Evolutionary conservation across 1,140 invertebrate genomes (phyloP).

Genomic region (Plodia interpunctella): DNA sequence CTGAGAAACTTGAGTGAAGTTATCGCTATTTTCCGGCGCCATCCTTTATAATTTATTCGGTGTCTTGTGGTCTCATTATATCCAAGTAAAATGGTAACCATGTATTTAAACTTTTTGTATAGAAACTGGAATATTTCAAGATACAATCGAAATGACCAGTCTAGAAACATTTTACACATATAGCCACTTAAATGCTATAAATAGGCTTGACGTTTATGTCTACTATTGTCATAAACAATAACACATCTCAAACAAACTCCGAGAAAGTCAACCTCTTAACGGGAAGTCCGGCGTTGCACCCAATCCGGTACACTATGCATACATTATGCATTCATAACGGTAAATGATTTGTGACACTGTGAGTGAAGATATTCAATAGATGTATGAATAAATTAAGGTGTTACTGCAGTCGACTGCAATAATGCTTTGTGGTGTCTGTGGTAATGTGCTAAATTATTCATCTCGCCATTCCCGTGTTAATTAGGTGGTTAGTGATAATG

Average conservation of each 20-base stretch:
- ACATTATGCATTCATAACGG: slow-evolving; percentile 1
- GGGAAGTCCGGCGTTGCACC: not conserved
- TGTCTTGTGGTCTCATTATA: no score
- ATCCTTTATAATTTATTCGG: no score
- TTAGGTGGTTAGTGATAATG: no score
- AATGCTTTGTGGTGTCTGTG: not conserved
- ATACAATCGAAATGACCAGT: no score
- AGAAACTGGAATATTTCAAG: no score
- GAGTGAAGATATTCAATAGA: not conserved
- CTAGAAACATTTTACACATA: no score
- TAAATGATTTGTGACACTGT: not conserved
- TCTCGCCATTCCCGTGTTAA: not conserved
- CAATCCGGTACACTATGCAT: not conserved
- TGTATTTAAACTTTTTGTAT: no score
- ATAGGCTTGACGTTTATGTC: not conserved
- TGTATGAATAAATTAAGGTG: not conserved
- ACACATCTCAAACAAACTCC: not conserved
- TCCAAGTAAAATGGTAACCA: no score
- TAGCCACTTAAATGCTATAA: no score
- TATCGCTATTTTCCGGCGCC: no score
- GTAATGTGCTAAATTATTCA: not conserved
- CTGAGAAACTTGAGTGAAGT: no score
- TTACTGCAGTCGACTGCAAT: not conserved
- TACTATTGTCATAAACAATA: not conserved
- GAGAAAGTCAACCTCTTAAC: not conserved